Base-by-base conservation (phyloP, 2,113 vertebrate genomes). In the Columba livia region DNA sequence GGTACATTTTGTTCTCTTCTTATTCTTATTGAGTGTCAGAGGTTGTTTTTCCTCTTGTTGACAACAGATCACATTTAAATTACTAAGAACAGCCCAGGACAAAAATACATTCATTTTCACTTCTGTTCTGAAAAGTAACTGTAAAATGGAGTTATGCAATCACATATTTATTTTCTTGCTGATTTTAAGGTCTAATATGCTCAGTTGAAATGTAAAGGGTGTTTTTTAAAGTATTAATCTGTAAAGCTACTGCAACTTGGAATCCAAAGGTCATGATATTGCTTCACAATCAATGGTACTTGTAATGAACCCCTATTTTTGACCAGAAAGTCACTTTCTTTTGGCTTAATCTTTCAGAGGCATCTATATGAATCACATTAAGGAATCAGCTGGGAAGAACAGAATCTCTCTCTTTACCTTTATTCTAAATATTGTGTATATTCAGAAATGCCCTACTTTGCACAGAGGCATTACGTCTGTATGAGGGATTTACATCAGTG, bases 401-500 rank as follows among this genome's bases (percentile, higher is more conserved):
- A 60, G 48, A 38, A 67, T 78, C 67, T 86, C 40, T 66, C n/a
- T 81, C 67, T 78, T 61, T 57, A 64, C 51, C 57, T 90, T 94
- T 2, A 77, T 92, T 92, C 84, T 81, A 84, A 88, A 81, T 82
- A 81, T 64, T 89, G 29, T 15, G 5, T 64, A 60, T 54, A 67
- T 81, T 94, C 86, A 71, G 65, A 92, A 88, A 67, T 83, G 77
- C 42, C 92, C 94, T 96, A 92, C 77, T 94, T 95, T 87, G 89
- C 86, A 86, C 85, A 61, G 31, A 80, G 47, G 58, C 90, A 75
- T 89, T 93, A 89, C 66, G 87, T 90, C 77, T 74, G 70, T 81
- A 57, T 64, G 86, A 94, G 34, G 53, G 78, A 94, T 93, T 94
- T 94, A 89, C 94, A 94, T 89, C 89, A 93, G 65, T 94, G 94